Conservation (phyloP, 2,888 invertebrate genomes). For the Polydrusus pterygomalis region DNA sequence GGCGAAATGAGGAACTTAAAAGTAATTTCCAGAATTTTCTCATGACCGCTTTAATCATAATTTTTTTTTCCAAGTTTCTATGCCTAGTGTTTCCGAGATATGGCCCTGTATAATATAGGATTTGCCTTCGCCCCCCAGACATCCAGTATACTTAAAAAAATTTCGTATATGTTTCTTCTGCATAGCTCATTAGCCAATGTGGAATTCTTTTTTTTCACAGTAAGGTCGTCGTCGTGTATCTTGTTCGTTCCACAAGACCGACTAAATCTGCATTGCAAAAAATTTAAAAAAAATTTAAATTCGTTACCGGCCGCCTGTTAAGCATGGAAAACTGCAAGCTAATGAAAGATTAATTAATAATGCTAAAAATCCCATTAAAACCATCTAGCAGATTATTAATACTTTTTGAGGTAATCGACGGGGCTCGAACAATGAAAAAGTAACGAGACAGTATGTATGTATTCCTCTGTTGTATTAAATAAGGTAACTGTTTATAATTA, state of each 20-base stretch:
- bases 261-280: constrained; percentile 7
- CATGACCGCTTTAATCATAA: too few relatives aligned
- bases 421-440: neutral
- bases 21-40: too few relatives aligned
- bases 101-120: too few relatives aligned
- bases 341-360: constrained; percentile 19
- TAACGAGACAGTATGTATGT: neutral
- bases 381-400: neutral
- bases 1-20: too few relatives aligned
- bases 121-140: too few relatives aligned
- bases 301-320: neutral
- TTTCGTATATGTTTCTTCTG: too few relatives aligned
- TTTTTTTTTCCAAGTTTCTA: too few relatives aligned
- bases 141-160: too few relatives aligned
- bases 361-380: constrained; percentile 17
- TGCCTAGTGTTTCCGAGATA: too few relatives aligned
- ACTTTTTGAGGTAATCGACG: constrained; percentile 1
- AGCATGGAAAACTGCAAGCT: constrained; percentile 9
- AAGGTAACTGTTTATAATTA: constrained; percentile 6
- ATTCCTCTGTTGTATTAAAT: constrained; percentile 2
- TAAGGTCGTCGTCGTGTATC: neutral
- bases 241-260: neutral
- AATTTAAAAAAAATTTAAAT: neutral
- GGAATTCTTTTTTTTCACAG: neutral
- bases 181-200: neutral